Base-by-base conservation (phyloP, 2,113 vertebrate species). In the Gasterosteus aculeatus region DNA sequence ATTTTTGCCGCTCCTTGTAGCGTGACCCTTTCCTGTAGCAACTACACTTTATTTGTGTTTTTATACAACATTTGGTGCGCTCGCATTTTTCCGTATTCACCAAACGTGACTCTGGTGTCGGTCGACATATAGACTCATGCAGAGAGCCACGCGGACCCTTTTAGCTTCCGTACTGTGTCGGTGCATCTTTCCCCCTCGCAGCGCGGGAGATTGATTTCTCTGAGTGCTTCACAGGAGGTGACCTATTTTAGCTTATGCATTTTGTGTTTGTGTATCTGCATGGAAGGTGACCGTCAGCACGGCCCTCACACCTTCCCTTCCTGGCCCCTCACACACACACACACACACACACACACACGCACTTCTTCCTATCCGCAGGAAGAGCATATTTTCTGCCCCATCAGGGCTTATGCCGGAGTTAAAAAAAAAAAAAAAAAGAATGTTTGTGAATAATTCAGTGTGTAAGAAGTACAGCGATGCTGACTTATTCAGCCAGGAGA, bases 381-480 rank as follows among this genome's bases (percentile, higher is more conserved):
- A 85, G 80, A 80, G 65, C 83, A 69, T 74, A 64, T 78, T 85
- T 84, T 84, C 77, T 85, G 76, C 74, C 86, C 77, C 78, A 81
- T 82, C 81, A 74, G 62, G 60, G 53, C 58, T 75, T 19, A 57
- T 31, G 46, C 64, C 72, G 57, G 46, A 72, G 67, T 61, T 79
- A 22, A 72, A 76, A 77, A n/a, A n/a, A n/a, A 75, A 67, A 75
- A 19, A 49, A 49, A 49, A 49, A 63, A 60, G 61, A 75, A 62
- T 44, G 61, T 70, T 53, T 77, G 84, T 92, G 82, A 92, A 93
- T 93, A 79, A 93, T 92, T 93, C 74, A 92, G 83, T 65, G 63
- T 87, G 72, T 66, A 72, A 73, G 64, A 82, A 85, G 81, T 83
- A 82, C 82, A 83, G 69, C 68, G 31, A 70, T 82, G 81, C 78